Percentiles rank a stretch among this genome's conserved stretches.
Conservation (phyloP, 2,888 invertebrate genomes). For the Heliconius erato region DNA sequence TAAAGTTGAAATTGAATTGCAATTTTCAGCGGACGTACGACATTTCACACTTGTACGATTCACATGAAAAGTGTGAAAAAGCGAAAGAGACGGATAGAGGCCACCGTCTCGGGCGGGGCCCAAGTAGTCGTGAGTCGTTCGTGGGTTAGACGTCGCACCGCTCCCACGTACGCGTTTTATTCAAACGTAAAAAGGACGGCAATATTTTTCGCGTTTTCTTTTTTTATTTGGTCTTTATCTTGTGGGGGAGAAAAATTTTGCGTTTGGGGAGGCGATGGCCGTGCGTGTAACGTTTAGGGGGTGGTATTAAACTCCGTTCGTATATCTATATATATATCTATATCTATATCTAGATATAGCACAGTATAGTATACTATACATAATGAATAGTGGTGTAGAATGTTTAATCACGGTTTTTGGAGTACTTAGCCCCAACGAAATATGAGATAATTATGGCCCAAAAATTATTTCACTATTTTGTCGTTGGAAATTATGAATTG, state of each 20-base stretch:
- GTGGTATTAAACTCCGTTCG: constrained; percentile 57
- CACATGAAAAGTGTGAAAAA: constrained; percentile 85
- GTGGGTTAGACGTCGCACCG: constrained; percentile 79
- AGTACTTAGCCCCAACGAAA: constrained; percentile 76
- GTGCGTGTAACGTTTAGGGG: constrained; percentile 84
- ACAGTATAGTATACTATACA: constrained; percentile 69
- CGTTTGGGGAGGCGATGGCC: constrained; percentile 71
- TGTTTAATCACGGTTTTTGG: constrained; percentile 83
- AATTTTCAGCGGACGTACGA: constrained; percentile 44
- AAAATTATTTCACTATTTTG: constrained; percentile 77
- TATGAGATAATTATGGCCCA: constrained; percentile 78
- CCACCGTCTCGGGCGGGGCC: constrained; percentile 84
- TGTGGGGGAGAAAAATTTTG: constrained; percentile 82
- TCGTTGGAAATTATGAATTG: constrained; percentile 66
- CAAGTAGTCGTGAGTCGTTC: constrained; percentile 86
- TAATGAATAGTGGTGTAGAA: constrained; percentile 84
- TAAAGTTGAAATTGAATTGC: constrained; percentile 56
- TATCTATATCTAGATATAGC: constrained; percentile 43
- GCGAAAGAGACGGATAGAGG: constrained; percentile 85
- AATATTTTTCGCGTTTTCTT: constrained; percentile 84
- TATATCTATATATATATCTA: constrained; percentile 44
- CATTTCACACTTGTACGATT: constrained; percentile 56
- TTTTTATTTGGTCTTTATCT: constrained; percentile 86
- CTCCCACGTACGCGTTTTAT: constrained; percentile 65
- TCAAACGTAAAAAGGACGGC: constrained; percentile 70